These are phyloP conservation scores for Chelonus formosanus DNA, from an alignment of 2,888 invertebrate species.

Conservation along the genomic window DNA sequence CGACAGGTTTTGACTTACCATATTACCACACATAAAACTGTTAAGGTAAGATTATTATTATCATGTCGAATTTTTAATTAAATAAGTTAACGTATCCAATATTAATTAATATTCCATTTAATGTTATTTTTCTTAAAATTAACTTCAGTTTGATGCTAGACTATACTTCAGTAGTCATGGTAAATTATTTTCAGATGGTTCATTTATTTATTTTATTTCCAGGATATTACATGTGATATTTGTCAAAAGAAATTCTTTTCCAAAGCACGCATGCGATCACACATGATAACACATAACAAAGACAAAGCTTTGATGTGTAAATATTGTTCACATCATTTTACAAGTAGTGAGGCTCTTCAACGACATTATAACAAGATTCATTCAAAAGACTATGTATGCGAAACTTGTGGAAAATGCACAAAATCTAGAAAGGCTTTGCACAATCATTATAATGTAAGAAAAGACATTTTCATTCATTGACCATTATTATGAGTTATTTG, in stretches of 20 bases:
- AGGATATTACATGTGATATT: conserved; percentile 53
- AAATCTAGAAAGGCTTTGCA: conserved; percentile 54
- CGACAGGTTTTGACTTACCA: conserved; percentile 55
- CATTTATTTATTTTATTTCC: conserved; percentile 10
- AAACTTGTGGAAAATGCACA: conserved; percentile 48
- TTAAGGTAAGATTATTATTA: conserved; percentile 44
- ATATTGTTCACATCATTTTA: conserved; percentile 53
- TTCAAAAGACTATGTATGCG: conserved; percentile 50
- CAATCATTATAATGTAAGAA: conserved; percentile 53
- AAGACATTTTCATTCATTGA: too few species aligned
- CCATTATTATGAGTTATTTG: conserved; percentile 5
- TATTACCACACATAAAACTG: conserved; percentile 49
- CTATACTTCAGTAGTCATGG: too few species aligned
- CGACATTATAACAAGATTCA: conserved; percentile 51
- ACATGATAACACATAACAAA: conserved; percentile 53
- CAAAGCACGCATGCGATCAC: conserved; percentile 51
- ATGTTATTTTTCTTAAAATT: too few species aligned
- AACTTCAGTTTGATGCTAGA: too few species aligned
- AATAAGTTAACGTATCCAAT: too few species aligned
- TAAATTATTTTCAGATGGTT: background rate
- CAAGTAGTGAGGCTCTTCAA: conserved; percentile 47
- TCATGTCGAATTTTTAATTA: too few species aligned
- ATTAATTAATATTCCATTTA: too few species aligned
- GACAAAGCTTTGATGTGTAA: conserved; percentile 51
- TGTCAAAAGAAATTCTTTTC: conserved; percentile 54